A percentile compares a stretch with the other conserved stretches of the same genome.
These are phyloP conservation scores for Eira barbara DNA, from an alignment of 2,113 vertebrate genomes.

Conservation along the genomic window DNA sequence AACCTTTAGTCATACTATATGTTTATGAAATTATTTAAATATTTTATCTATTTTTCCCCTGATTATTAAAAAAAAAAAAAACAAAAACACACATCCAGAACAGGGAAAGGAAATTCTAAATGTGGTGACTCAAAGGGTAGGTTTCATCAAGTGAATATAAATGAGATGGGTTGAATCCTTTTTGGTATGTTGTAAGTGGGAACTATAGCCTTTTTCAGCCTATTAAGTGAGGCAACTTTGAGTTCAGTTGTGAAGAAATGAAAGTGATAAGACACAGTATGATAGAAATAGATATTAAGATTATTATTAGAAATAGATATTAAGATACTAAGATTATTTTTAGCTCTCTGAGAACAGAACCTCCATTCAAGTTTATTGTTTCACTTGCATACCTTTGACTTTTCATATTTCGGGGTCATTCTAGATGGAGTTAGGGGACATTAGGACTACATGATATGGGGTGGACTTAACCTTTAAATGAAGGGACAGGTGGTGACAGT, in stretches of 20 bases:
- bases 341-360: neutral
- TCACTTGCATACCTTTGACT: neutral
- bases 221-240: neutral
- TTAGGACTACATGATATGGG: neutral
- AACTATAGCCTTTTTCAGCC: neutral
- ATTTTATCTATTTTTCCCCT: neutral
- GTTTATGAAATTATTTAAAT: slow-evolving; percentile 25
- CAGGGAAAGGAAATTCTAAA: neutral
- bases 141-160: neutral
- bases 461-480: neutral
- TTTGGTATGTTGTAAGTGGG: neutral
- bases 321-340: neutral
- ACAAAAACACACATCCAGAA: neutral
- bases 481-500: neutral
- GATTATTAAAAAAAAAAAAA: neutral
- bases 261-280: neutral
- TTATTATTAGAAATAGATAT: neutral
- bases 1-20: neutral
- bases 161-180: neutral
- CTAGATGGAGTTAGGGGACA: neutral
- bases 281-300: neutral
- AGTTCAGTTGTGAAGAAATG: neutral
- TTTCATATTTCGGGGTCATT: neutral
- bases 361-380: neutral
- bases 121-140: neutral